Conservation (phyloP, 2,797 vertebrate species). For the Protosalanx chinensis region DNA sequence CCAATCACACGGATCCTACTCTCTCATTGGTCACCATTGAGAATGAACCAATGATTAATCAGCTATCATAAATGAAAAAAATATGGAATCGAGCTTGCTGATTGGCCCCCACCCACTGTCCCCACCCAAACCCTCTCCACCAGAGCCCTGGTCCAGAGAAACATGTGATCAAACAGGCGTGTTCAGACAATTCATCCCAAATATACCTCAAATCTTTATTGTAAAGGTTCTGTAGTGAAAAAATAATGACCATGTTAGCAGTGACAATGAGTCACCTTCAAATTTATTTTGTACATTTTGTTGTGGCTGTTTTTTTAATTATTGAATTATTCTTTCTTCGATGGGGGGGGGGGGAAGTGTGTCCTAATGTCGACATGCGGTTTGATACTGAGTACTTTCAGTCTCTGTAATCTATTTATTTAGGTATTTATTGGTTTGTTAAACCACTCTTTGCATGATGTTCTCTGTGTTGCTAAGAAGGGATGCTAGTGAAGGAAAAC, state of each 20-base stretch:
- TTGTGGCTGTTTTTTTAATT: conserved; percentile 70
- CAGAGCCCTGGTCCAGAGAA: conserved; percentile 62
- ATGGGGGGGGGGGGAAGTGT: conserved; percentile 40
- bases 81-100: not conserved
- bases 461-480: conserved; percentile 36
- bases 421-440: conserved; percentile 69
- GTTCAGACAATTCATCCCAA: conserved; percentile 97
- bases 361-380: conserved; percentile 88
- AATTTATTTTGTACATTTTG: conserved; percentile 70
- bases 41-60: conserved; percentile 38
- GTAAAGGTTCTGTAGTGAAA: conserved; percentile 93
- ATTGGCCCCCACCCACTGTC: conserved; percentile 14
- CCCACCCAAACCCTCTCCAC: conserved; percentile 77
- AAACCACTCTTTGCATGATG: conserved; percentile 51
- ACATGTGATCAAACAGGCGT: conserved; percentile 74
- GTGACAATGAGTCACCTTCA: conserved; percentile 66
- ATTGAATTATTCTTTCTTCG: conserved; percentile 55
- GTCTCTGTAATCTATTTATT: conserved; percentile 47
- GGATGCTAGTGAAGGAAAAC: conserved; percentile 26
- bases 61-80: conserved; percentile 12
- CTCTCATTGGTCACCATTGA: conserved; percentile 42
- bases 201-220: conserved; percentile 99
- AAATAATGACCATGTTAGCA: conserved; percentile 72
- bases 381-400: conserved; percentile 73
- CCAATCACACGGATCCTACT: conserved; percentile 30